Base-by-base conservation (phyloP, 2,797 vertebrate genomes). In the Danio albolineatus region DNA sequence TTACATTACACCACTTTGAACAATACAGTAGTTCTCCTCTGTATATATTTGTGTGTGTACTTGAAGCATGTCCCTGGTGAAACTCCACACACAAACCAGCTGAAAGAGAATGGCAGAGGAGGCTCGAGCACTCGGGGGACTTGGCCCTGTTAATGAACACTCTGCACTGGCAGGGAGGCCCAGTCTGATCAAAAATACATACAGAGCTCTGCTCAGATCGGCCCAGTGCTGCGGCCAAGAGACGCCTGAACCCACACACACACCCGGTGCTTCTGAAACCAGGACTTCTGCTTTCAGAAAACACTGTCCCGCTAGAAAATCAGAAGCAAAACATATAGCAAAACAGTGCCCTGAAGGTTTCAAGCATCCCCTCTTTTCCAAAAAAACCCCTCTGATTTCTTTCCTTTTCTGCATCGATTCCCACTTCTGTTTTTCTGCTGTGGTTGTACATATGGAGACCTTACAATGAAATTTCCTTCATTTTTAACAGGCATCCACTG, bases 401-500 rank as follows among this genome's bases (percentile, higher is more conserved):
- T 44, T 44, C 28, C 54, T 84, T 85, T 36, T 1, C 81, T 87
- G 80, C 87, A 85, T 89, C 85, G 87, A 83, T 51, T 53, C n/a
- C 21, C 7, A 49, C 38, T 76, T 14, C 13, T 43, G 38, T 36
- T 66, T 28, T 56, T 36, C 39, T 48, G 28, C 44, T 28, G 4
- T 60, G 28, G 39, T 43, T 62, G 36, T 9, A n/a, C n/a, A n/a
- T n/a, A 16, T 62, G 19, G 49, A 60, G 17, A 44, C 54, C 59
- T 59, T 65, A 36, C 73, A 61, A 39, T 65, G 61, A 81, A 46
- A 7, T 38, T 71, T 62, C 7, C 10, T 13, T 59, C 7, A 1
- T 83, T 86, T 80, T 86, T 65, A 80, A 82, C 78, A 99, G 98
- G 98, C 84, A 93, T 98, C 92, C 97, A 93, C 89, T 99, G 98